phyloP scores from a whole-genome alignment of 64 coral and sea anemone genomes.

The Acropora tenuis region DNA sequence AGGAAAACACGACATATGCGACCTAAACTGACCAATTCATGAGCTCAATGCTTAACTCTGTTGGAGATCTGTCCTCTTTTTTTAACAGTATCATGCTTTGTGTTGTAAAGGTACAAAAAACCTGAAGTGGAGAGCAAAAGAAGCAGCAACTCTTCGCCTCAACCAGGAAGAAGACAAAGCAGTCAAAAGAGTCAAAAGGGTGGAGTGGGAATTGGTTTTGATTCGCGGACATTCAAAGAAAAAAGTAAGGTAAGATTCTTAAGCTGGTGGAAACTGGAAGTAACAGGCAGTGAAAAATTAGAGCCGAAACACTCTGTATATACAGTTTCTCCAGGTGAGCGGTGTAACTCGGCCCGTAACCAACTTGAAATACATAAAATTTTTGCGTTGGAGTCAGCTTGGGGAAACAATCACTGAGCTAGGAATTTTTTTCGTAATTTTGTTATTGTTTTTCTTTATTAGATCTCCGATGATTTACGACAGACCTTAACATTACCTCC shows the following conservation, averaged over 20 bases:
- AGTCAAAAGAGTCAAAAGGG: slow-evolving; percentile 29
- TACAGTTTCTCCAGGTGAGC: too few species aligned
- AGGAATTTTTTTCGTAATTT: too few species aligned
- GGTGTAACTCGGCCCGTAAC: too few species aligned
- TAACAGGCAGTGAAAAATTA: too few species aligned
- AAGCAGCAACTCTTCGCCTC: background rate
- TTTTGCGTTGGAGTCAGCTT: too few species aligned
- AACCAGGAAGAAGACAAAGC: background rate
- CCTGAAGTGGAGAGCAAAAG: slow-evolving; percentile 25
- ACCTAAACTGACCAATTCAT: too few species aligned
- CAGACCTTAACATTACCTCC: slow-evolving; percentile 75
- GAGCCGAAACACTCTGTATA: too few species aligned
- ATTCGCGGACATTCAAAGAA: slow-evolving; percentile 62
- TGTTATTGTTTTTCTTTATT: background rate
- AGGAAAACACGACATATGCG: too few species aligned
- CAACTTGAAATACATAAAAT: background rate
- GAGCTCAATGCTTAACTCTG: too few species aligned
- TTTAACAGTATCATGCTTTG: background rate
- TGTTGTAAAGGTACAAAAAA: slow-evolving; percentile 23
- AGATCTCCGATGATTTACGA: slow-evolving; percentile 79
- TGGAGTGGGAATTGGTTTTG: slow-evolving; percentile 71
- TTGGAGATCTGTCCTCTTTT: background rate
- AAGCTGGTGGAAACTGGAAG: too few species aligned
- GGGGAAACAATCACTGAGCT: too few species aligned
- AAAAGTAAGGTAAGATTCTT: slow-evolving; percentile 77